Conservation (phyloP, 2,888 invertebrate genomes). For the Disparrhopalites patrizii region DNA sequence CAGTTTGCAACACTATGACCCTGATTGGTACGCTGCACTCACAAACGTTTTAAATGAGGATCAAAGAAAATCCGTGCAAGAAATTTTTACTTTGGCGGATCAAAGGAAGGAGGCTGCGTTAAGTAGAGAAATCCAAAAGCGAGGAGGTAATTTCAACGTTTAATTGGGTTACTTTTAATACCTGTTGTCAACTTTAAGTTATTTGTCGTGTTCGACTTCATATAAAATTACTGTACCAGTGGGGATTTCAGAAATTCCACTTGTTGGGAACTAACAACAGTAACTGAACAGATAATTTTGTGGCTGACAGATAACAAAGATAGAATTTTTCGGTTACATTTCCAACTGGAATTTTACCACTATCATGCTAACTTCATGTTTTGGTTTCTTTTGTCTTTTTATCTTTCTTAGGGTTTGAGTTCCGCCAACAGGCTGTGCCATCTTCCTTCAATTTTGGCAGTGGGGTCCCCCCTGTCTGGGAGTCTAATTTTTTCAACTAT, state of each 20-base stretch:
- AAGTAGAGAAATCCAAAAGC: constrained; percentile 89
- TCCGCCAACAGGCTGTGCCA: constrained; percentile 84
- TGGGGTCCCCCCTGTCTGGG: constrained; percentile 43
- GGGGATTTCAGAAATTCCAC: too few species aligned
- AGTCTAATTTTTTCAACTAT: neutral
- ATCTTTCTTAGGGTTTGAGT: constrained; percentile 71
- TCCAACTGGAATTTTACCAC: too few species aligned
- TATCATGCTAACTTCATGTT: too few species aligned
- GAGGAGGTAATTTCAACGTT: constrained; percentile 70
- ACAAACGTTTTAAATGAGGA: constrained; percentile 70
- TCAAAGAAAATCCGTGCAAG: constrained; percentile 78
- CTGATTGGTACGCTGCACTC: constrained; percentile 72
- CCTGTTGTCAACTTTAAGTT: too few species aligned
- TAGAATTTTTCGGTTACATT: too few species aligned
- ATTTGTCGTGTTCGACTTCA: too few species aligned
- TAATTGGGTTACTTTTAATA: too few species aligned
- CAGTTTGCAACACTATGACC: constrained; percentile 68
- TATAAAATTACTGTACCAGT: too few species aligned
- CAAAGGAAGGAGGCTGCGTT: constrained; percentile 90
- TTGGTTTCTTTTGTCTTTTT: too few species aligned
- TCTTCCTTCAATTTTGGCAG: constrained; percentile 85
- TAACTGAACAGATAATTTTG: too few species aligned
- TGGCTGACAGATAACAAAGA: too few species aligned
- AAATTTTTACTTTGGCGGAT: constrained; percentile 83
- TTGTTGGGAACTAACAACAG: too few species aligned